These are phyloP conservation scores for Stomatorhinus walkeri DNA, from an alignment of 2,797 vertebrate genomes.

Conservation along the genomic window DNA sequence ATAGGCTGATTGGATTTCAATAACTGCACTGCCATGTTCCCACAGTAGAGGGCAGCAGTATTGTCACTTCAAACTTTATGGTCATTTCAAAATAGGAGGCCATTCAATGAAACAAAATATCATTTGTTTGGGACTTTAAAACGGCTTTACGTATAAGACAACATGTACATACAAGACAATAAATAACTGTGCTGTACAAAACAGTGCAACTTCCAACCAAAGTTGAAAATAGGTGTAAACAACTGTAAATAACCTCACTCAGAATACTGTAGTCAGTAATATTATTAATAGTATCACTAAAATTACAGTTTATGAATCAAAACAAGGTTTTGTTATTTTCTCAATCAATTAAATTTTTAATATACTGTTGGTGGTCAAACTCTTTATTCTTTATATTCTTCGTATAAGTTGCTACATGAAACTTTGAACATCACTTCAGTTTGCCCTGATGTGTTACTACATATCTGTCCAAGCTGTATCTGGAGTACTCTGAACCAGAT, in stretches of 20 bases:
- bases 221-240: neutral
- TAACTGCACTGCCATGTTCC: neutral
- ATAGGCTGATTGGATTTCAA: neutral
- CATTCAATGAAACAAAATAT: neutral
- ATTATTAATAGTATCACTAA: neutral
- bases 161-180: neutral
- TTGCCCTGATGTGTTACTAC: neutral
- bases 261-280: neutral
- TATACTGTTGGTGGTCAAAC: neutral
- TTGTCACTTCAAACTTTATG: neutral
- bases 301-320: neutral
- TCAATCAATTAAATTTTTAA: neutral
- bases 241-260: neutral
- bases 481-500: neutral
- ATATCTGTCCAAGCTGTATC: neutral
- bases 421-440: neutral
- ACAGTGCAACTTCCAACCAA: neutral
- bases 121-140: neutral
- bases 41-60: constrained; percentile 6
- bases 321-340: neutral
- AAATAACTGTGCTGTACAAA: neutral
- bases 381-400: neutral
- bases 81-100: neutral
- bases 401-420: neutral
- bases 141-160: neutral